Percentiles rank a stretch among this genome's conserved stretches.
These are phyloP conservation scores for Scopus umbretta DNA, from an alignment of 2,113 vertebrate species.

Conservation along the genomic window DNA sequence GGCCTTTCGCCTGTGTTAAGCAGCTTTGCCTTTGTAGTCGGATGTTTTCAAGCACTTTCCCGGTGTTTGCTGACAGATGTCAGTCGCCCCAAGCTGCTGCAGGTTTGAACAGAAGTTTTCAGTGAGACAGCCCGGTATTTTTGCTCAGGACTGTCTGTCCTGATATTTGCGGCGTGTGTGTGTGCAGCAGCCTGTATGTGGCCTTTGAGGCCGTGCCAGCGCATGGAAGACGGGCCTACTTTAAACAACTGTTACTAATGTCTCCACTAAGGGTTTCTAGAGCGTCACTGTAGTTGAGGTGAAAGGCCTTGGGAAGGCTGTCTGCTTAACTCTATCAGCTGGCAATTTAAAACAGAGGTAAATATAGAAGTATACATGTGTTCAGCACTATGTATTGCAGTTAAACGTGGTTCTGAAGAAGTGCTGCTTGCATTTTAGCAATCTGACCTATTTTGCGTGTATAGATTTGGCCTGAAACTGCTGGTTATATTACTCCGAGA, in stretches of 20 bases:
- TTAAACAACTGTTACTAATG: neutral
- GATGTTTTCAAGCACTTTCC: neutral
- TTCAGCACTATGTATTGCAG: fast-evolving
- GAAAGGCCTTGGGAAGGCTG: neutral
- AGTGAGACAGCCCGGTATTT: neutral
- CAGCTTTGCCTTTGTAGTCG: neutral
- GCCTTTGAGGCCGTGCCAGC: neutral
- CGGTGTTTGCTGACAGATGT: neutral
- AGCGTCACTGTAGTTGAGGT: neutral
- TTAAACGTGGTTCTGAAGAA: neutral
- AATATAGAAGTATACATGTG: neutral
- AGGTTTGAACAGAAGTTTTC: neutral
- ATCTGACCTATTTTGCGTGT: neutral
- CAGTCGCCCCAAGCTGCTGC: neutral
- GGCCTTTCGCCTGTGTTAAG: neutral
- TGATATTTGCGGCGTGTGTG: neutral
- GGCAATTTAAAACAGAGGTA: neutral
- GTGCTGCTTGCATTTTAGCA: neutral
- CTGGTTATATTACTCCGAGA: neutral
- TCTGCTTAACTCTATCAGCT: neutral
- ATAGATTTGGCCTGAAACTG: neutral
- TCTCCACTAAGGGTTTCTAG: neutral
- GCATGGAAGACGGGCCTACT: neutral
- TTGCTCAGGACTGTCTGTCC: neutral
- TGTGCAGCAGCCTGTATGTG: neutral